Evolutionary conservation across 2,888 invertebrate species (phyloP).

Genomic region (Lasioglossum zephyrum): DNA sequence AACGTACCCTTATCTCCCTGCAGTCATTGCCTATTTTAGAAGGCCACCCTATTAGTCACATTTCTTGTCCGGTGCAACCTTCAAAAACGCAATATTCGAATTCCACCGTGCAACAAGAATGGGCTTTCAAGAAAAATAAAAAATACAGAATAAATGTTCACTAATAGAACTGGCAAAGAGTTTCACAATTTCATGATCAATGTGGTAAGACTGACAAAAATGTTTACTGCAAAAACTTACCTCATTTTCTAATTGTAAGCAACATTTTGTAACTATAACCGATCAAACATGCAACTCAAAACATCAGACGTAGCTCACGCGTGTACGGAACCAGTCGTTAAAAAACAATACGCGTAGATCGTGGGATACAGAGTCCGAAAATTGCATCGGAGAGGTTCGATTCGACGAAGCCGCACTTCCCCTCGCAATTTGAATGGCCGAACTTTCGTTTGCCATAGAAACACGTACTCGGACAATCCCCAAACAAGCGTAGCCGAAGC

Average conservation of each 20-base stretch:
- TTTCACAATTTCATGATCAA: background rate
- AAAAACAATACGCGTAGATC: background rate
- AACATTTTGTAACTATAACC: no score
- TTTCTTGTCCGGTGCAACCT: constrained; percentile 54
- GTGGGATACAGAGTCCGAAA: background rate
- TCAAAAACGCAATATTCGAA: constrained; percentile 22
- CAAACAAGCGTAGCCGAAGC: constrained; percentile 28
- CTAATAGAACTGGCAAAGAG: no score
- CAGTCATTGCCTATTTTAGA: constrained; percentile 64
- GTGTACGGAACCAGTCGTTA: background rate
- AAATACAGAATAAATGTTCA: no score
- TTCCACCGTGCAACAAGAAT: no score
- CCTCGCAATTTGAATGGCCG: constrained; percentile 39
- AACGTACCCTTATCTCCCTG: constrained; percentile 77
- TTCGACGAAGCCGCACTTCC: background rate
- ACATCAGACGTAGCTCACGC: background rate
- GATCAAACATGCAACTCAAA: background rate
- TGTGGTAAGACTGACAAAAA: background rate
- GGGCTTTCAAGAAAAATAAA: no score
- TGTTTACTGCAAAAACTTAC: no score
- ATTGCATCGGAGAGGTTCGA: constrained; percentile 1
- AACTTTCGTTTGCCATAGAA: background rate
- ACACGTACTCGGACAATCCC: constrained; percentile 34
- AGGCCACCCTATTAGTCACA: constrained; percentile 44
- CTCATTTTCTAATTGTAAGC: no score